Evolutionary conservation across 2,888 invertebrate species (phyloP).

Genomic region (Ectemnius continuus): DNA sequence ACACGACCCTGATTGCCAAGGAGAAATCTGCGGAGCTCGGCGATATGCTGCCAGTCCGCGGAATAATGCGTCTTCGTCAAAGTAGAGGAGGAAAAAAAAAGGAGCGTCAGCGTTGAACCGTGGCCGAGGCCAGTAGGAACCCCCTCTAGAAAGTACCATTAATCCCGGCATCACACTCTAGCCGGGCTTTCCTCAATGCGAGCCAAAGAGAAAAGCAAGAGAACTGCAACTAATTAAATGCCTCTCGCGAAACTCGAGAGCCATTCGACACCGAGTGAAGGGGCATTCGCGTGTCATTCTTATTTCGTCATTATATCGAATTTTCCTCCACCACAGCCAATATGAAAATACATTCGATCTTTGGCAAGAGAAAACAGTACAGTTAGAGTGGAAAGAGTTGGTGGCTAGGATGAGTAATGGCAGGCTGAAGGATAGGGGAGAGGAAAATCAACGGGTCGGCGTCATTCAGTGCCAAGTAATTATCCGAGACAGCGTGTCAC

Average conservation of each 20-base stretch:
- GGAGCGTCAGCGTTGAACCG: not conserved
- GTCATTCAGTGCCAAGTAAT: constrained; percentile 40
- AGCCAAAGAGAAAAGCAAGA: not conserved
- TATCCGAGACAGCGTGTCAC: constrained; percentile 29
- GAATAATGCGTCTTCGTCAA: constrained; percentile 43
- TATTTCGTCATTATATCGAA: no score
- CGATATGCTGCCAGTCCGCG: constrained; percentile 29
- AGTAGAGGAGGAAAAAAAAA: not conserved
- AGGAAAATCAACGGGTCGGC: not conserved
- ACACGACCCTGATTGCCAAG: constrained; percentile 66
- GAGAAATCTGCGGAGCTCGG: constrained; percentile 61
- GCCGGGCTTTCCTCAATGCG: not conserved
- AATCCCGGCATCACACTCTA: not conserved
- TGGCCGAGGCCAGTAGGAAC: not conserved
- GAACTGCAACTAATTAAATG: constrained; percentile 1
- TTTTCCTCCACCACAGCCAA: no score
- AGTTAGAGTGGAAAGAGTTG: no score
- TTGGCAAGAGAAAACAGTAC: no score
- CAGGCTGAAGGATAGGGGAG: no score
- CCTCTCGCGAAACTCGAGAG: no score
- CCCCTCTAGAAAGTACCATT: constrained; percentile 5
- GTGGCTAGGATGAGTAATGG: no score
- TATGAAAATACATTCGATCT: no score
- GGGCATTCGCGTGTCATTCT: no score
- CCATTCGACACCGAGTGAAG: no score